These are phyloP conservation scores for Caenorhabditis imperialis DNA, from an alignment of 2,888 invertebrate species.

Conservation along the genomic window DNA sequence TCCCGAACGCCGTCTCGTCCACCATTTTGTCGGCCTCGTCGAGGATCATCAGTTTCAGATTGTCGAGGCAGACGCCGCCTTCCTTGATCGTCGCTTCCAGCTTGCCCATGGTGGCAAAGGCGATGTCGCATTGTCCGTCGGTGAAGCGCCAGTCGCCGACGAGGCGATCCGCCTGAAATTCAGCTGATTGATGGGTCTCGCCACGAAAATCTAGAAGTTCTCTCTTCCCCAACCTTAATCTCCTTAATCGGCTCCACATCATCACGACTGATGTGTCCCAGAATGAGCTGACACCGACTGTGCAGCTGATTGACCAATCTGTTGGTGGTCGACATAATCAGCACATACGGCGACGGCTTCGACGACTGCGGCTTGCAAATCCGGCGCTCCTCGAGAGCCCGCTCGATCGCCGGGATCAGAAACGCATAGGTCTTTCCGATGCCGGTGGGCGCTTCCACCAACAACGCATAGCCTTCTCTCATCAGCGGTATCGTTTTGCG, in stretches of 20 bases:
- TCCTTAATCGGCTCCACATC: constrained; percentile 11
- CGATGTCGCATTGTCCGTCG: constrained; percentile 24
- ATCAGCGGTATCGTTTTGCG: constrained; percentile 12
- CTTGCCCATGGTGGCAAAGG: constrained; percentile 42
- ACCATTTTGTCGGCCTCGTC: constrained; percentile 64
- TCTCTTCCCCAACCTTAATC: too few relatives aligned
- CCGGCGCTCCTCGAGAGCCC: constrained; percentile 2
- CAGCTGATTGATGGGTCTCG: too few relatives aligned
- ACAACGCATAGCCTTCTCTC: background rate
- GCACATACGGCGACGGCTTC: constrained; percentile 21
- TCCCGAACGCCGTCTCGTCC: constrained; percentile 38
- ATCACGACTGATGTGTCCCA: constrained; percentile 10
- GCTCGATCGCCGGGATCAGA: constrained; percentile 38
- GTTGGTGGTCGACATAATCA: constrained; percentile 30
- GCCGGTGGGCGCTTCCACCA: constrained; percentile 48
- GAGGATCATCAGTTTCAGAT: constrained; percentile 45
- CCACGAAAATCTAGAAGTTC: too few relatives aligned
- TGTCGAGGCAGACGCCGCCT: constrained; percentile 1
- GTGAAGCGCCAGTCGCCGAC: too few relatives aligned
- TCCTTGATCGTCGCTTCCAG: constrained; percentile 11
- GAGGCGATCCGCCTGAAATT: too few relatives aligned
- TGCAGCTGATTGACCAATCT: constrained; percentile 20
- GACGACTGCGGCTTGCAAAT: background rate
- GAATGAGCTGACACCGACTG: constrained; percentile 4
- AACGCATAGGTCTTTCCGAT: constrained; percentile 54